Evolutionary conservation across 2,113 vertebrate species (phyloP), one percentile per base, ranked within the genome.

Genomic region (Pelvicachromis taeniatus): DNA sequence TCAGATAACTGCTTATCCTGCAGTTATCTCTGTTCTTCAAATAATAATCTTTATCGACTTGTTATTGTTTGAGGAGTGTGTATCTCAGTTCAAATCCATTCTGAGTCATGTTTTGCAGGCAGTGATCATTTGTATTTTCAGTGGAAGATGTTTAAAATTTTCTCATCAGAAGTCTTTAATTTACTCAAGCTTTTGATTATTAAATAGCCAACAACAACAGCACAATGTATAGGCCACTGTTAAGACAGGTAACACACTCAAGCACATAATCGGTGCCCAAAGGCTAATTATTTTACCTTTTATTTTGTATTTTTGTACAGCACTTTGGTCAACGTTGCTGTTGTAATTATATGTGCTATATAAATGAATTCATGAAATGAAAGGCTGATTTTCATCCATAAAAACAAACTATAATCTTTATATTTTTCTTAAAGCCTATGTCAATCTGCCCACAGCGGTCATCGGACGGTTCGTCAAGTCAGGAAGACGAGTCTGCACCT

Each of bases 381-480:
- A 26, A 29, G 29, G 16, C 48, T 19, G 16, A 52, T 19, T 52
- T 29, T 50, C 23, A 75, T 48, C 42, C 2, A 50, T 9, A 29
- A 50, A 19, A 75, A 75, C 2, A 0, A 17, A 50, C 16, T 3
- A 7, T 52, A 75, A 33, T 9, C 26, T 52, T 6, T 52, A 17
- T 54, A 9, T 42, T 11, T 23, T 38, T 17, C 8, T 50, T 9
- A 48, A 21, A 16, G 11, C 11, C 11, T 14, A 1, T 23, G 6
- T 52, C 23, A 2, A 6, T 83, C 77, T 21, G 13, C 11, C 29
- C 4, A 8, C 87, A 99, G 98, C 95, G 98, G 58, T 97, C 97
- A 2, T 99, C 98, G 0, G 97, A 98, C 4, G 96, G 95, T 2
- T 99, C 98, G 0, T 86, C 97, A 42, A 97, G 95, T 84, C 97